phyloP scores from a whole-genome alignment of 2,888 invertebrate genomes.

The Ischnura elegans region DNA sequence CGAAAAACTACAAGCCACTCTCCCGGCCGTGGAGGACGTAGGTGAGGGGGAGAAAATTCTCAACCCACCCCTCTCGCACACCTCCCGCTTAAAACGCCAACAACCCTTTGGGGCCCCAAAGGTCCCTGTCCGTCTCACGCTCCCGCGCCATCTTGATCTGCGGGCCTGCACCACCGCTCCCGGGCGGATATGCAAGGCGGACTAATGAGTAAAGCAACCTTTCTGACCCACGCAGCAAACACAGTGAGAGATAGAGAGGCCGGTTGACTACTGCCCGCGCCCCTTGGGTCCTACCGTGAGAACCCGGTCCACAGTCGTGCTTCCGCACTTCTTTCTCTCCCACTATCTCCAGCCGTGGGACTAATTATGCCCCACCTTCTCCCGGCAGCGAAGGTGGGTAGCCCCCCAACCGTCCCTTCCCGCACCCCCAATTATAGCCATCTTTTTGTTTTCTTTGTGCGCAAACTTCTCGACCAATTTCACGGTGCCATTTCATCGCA shows the following conservation, averaged over 20 bases:
- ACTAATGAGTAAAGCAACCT: conserved; percentile 58
- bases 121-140: conserved; percentile 34
- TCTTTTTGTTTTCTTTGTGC: neutral
- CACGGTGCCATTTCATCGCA: neutral
- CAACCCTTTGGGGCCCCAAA: neutral
- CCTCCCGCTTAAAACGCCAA: neutral
- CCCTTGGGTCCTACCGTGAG: conserved; percentile 48
- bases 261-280: neutral
- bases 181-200: conserved; percentile 6
- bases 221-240: conserved; percentile 29
- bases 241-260: conserved; percentile 17
- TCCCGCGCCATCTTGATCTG: conserved; percentile 36
- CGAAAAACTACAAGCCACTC: conserved; percentile 55
- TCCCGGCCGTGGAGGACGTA: neutral
- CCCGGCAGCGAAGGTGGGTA: neutral
- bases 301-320: conserved; percentile 10
- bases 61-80: neutral
- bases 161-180: neutral
- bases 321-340: neutral
- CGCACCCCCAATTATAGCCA: conserved; percentile 30
- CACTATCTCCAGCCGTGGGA: conserved; percentile 41
- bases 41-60: neutral
- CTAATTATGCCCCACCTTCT: conserved; percentile 62
- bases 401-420: neutral
- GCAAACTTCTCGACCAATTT: neutral